Evolutionary conservation across 2,888 invertebrate species (phyloP), one percentile per base, ranked within the genome.

Genomic region (Sarcophaga caerulescens): DNA sequence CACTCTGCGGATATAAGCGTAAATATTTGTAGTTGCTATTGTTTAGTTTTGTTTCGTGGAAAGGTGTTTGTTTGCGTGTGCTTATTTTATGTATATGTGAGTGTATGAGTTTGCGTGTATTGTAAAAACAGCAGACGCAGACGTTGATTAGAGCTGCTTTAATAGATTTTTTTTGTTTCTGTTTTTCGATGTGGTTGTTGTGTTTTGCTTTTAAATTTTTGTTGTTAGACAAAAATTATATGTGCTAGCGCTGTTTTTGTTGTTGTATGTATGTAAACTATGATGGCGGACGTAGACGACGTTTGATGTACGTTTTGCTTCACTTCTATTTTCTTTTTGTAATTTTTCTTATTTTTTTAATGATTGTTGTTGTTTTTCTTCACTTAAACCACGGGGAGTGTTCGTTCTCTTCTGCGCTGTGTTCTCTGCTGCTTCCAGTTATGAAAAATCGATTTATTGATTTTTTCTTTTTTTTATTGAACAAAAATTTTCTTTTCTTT

Each of bases 371-470:
- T 65, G 21, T 52, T 77, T 78, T 71, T 68, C 77, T 70, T 82
- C 84, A 81, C 77, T 78, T 81, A 76, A 71, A 63, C 68, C 83
- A 83, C 78, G 81, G 84, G 78, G 70, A 81, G 84, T 84, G 86
- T 86, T 84, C 79, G 80, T 84, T 71, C 71, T 71, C 35, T 60
- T 57, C 57, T 11, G 52, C 17, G 10, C 60, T 14, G 14, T 66
- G 6, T 52, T 70, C 52, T 59, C 62, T 69, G 4, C 68, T 68
- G 35, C 69, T 84, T 70, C 69, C 75, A 65, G 60, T 21, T 69
- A 84, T 57, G 68, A 78, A 86, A 86, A 84, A 84, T 84, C 75
- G 84, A 81, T 65, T 86, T 81, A 86, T 86, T 81, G 86, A 86
- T 86, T 86, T 86, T 78, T 78, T 71, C 70, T 0, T 70, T 11